These are phyloP conservation scores for Portunus trituberculatus DNA, from an alignment of 1,140 invertebrate species.

Conservation along the genomic window DNA sequence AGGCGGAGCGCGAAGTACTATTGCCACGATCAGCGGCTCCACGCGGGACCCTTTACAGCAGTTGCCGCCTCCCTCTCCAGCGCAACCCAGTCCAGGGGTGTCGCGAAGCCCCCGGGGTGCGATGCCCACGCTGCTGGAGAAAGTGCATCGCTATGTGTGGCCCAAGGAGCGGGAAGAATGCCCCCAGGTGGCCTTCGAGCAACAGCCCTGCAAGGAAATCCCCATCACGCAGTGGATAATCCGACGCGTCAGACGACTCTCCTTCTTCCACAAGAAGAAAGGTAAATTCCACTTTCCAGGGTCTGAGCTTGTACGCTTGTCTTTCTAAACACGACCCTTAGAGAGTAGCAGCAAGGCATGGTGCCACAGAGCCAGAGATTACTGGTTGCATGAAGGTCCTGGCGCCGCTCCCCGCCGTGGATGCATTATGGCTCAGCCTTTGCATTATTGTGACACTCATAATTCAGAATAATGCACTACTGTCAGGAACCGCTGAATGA, in stretches of 20 bases:
- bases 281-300: constrained; percentile 30
- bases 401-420: too few species aligned
- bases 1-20: constrained; percentile 26
- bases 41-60: constrained; percentile 40
- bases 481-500: background rate
- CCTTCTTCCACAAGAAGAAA: constrained; percentile 73
- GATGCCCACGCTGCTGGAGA: constrained; percentile 71
- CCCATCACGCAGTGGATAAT: constrained; percentile 71
- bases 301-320: background rate
- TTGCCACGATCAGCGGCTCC: constrained; percentile 69
- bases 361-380: background rate
- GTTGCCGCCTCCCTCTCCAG: background rate
- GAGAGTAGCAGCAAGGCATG: background rate
- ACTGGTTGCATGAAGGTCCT: background rate
- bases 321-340: background rate
- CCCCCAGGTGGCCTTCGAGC: constrained; percentile 67
- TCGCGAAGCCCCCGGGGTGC: constrained; percentile 46
- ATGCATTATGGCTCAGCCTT: too few species aligned
- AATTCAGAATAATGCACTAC: background rate
- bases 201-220: constrained; percentile 66
- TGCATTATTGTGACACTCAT: background rate
- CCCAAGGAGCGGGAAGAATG: constrained; percentile 61
- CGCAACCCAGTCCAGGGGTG: background rate
- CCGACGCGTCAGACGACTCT: constrained; percentile 59
- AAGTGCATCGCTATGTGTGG: constrained; percentile 72